A percentile compares a stretch with the other conserved stretches of the same genome.
Conservation (phyloP, 2,113 vertebrate genomes). For the Spheniscus mendiculus region DNA sequence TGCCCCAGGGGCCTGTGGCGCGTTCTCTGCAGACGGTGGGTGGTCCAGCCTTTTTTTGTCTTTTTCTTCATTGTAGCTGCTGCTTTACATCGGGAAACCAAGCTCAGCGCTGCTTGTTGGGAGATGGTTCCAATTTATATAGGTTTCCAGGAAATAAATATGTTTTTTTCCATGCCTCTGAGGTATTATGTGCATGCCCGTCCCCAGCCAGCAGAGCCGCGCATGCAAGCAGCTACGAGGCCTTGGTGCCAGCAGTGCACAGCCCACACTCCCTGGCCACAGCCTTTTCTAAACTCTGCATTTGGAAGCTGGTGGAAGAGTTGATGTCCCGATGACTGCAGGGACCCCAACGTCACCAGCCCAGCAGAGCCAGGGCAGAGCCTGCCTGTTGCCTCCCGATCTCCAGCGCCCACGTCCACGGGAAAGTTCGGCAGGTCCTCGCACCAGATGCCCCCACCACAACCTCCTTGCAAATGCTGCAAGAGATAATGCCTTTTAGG, state of each 20-base stretch:
- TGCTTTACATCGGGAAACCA: not conserved
- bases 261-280: not conserved
- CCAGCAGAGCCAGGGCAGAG: not conserved
- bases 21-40: not conserved
- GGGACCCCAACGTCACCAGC: not conserved
- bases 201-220: not conserved
- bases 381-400: not conserved
- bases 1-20: not conserved
- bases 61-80: constrained; percentile 15
- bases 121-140: constrained; percentile 27
- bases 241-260: not conserved
- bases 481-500: not conserved
- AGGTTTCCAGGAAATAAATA: constrained; percentile 16
- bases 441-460: not conserved
- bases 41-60: constrained; percentile 17
- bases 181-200: not conserved
- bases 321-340: not conserved
- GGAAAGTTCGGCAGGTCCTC: not conserved
- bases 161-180: not conserved
- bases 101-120: not conserved
- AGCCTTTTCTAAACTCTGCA: not conserved
- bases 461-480: not conserved
- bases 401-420: fast-evolving
- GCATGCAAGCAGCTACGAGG: not conserved
- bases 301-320: not conserved